Base-by-base conservation (phyloP, 2,113 vertebrate species). In the Microcebus lehilahytsara region DNA sequence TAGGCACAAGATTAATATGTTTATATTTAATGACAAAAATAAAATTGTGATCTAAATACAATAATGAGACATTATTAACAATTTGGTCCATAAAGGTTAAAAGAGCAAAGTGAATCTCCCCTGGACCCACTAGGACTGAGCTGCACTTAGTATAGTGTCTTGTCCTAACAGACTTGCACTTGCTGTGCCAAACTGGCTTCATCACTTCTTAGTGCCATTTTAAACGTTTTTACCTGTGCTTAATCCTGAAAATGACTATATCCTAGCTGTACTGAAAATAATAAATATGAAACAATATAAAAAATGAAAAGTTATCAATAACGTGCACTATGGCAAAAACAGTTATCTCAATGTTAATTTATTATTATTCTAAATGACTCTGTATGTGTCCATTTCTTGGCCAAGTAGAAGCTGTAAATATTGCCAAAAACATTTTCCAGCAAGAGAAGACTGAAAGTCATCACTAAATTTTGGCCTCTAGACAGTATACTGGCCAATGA, bases 21-120 rank as follows among this genome's bases (percentile, higher is more conserved):
- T 83, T 78, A 30, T 23, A 85, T 62, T 96, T 92, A 92, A 84
- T 66, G 89, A 93, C 72, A 97, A 97, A 96, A 83, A 91, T 97
- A 95, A 92, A n/a, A 80, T 86, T 97, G 87, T 96, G 67, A 87
- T 84, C 64, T 88, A 98, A 96, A 79, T 42, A 88, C 1, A 19
- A 78, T 80, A 77, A 0, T 1, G 71, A 34, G 92, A 89, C 84
- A 95, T 62, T 97, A 89, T 58, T 67, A 96, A 75, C 91, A 90
- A 88, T 22, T 97, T 97, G 22, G 81, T 77, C 46, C 12, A 71
- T 78, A 95, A 95, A 92, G 32, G 77, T 37, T 60, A 49, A 22
- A 95, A 85, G 75, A 94, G 19, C 40, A 90, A 92, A 90, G 60
- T 62, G 30, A 30, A 51, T 89, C 14, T 74, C 23, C 32, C 22